phyloP scores from a whole-genome alignment of 2,797 vertebrate genomes.

The Pelodytes ibericus region DNA sequence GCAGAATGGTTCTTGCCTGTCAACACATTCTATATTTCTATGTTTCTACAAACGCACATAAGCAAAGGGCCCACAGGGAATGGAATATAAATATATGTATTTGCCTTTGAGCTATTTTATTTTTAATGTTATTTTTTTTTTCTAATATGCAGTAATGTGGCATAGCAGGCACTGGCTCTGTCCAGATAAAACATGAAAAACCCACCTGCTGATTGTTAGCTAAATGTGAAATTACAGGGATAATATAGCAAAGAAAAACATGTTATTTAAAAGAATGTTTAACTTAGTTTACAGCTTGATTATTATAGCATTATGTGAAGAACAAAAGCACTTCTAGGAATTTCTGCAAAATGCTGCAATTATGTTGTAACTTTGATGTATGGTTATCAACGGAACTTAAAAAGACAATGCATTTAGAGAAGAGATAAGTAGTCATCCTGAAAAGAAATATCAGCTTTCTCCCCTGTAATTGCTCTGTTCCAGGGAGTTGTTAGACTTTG shows the following conservation, averaged over 20 bases:
- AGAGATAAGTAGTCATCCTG: conserved; percentile 54
- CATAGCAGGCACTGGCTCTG: background rate
- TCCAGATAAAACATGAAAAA: conserved; percentile 37
- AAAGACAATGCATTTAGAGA: conserved; percentile 56
- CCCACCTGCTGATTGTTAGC: conserved; percentile 36
- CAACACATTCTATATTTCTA: too few species aligned
- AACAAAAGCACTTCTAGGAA: conserved; percentile 54
- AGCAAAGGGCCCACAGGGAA: too few species aligned
- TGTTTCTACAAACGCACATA: too few species aligned
- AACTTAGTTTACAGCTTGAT: conserved; percentile 45
- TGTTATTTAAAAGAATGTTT: conserved; percentile 53
- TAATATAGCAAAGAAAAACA: conserved; percentile 47
- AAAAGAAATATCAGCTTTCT: conserved; percentile 56
- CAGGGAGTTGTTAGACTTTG: conserved; percentile 51
- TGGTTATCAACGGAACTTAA: conserved; percentile 55
- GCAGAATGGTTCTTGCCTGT: too few species aligned
- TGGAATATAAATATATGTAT: conserved; percentile 7
- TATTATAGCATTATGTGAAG: conserved; percentile 54
- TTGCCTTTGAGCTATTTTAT: background rate
- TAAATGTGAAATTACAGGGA: conserved; percentile 38
- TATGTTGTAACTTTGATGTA: conserved; percentile 57
- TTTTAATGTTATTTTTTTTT: conserved; percentile 11
- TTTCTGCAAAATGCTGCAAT: conserved; percentile 52
- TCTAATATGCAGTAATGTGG: conserved; percentile 1
- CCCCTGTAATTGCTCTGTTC: conserved; percentile 54